A percentile compares a stretch with the other conserved stretches of the same genome.
phyloP scores from a whole-genome alignment of 2,113 vertebrate species.

The Misgurnus mizolepis region DNA sequence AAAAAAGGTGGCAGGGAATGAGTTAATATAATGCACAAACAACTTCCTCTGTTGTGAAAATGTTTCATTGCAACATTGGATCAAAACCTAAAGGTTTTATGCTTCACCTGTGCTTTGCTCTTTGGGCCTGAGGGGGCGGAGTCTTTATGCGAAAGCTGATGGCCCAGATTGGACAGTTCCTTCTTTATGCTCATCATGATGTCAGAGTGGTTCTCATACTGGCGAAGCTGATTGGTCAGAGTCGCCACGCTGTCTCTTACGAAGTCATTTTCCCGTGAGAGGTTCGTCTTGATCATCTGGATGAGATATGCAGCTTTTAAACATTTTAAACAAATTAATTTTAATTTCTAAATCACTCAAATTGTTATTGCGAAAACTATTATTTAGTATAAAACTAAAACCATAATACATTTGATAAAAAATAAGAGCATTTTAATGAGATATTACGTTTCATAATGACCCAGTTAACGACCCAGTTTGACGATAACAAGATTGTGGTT shows the following conservation, averaged over 20 bases:
- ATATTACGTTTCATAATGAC: slow-evolving; percentile 13
- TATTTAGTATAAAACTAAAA: background rate
- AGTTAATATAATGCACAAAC: background rate
- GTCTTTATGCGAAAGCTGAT: slow-evolving; percentile 92
- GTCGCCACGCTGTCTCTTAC: slow-evolving; percentile 86
- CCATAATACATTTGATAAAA: background rate
- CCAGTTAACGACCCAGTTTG: background rate
- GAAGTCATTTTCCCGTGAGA: slow-evolving; percentile 87
- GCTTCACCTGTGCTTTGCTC: slow-evolving; percentile 81
- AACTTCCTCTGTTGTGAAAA: background rate
- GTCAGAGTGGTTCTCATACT: slow-evolving; percentile 91
- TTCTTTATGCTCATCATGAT: slow-evolving; percentile 95
- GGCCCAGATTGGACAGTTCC: slow-evolving; percentile 89
- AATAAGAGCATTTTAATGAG: background rate
- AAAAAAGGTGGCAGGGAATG: too few relatives aligned
- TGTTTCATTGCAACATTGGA: background rate
- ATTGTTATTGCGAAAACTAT: background rate
- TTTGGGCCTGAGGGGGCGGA: slow-evolving; percentile 54
- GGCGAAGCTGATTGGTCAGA: slow-evolving; percentile 84
- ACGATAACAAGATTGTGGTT: slow-evolving; percentile 10
- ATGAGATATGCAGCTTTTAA: slow-evolving; percentile 3
- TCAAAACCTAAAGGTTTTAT: background rate
- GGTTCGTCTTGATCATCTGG: slow-evolving; percentile 92
- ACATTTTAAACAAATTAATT: background rate
- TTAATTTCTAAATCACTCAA: too few relatives aligned